These are phyloP conservation scores for Ctenomys sociabilis DNA, from an alignment of 2,113 vertebrate genomes.

Conservation along the genomic window DNA sequence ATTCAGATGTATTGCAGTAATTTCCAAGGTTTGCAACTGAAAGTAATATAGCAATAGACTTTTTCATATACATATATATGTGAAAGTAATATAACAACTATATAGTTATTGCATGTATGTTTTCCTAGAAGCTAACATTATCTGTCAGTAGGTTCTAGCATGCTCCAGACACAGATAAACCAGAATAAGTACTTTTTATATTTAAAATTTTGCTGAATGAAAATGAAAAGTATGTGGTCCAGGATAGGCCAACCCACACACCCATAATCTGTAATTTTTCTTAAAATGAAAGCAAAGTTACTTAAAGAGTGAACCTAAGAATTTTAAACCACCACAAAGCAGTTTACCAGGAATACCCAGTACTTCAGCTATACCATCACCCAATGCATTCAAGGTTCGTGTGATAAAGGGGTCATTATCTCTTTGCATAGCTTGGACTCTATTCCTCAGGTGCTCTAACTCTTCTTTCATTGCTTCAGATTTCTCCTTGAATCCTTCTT, in stretches of 20 bases:
- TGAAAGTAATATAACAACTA: too few species aligned
- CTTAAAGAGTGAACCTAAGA: too few species aligned
- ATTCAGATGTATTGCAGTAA: neutral
- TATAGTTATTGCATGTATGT: too few species aligned
- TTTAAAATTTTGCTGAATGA: neutral
- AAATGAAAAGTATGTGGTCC: neutral
- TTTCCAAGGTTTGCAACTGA: neutral
- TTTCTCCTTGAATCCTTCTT: constrained; percentile 42
- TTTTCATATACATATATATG: too few species aligned
- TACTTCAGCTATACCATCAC: too few species aligned
- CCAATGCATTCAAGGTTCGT: rapidly evolving
- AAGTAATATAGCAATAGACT: neutral
- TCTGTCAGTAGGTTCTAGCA: too few species aligned
- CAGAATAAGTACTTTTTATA: neutral
- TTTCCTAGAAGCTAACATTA: too few species aligned
- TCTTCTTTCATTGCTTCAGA: constrained; percentile 17
- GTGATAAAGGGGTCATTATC: neutral
- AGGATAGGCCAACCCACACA: neutral
- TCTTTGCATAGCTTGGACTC: neutral
- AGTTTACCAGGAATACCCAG: neutral
- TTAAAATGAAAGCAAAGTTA: neutral
- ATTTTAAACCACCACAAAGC: too few species aligned
- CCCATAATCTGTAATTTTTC: neutral
- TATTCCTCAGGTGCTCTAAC: neutral
- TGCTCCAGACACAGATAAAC: neutral